These are phyloP conservation scores for Megastigmus dorsalis DNA, from an alignment of 2,888 invertebrate species.

Conservation along the genomic window DNA sequence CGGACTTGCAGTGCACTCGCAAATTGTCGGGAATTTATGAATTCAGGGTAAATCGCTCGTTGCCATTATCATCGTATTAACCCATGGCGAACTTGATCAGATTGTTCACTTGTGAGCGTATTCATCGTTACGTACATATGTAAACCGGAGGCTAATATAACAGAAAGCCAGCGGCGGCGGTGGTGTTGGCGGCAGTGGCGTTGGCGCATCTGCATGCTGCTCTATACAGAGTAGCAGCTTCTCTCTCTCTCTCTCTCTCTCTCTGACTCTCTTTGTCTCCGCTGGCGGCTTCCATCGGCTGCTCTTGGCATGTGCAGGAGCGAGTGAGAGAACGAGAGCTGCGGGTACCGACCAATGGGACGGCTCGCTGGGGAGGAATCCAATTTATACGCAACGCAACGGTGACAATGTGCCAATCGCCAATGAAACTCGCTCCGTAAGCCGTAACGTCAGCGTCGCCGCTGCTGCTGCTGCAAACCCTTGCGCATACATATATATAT, in stretches of 20 bases:
- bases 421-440: conserved; percentile 66
- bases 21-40: no score
- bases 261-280: not conserved
- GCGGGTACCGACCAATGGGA: conserved; percentile 58
- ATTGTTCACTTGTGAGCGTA: conserved; percentile 8
- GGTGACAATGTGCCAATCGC: conserved; percentile 61
- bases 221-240: no score
- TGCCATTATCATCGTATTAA: conserved; percentile 27
- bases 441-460: conserved; percentile 60
- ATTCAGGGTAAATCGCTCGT: no score
- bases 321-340: conserved; percentile 10
- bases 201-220: no score
- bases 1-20: no score
- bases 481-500: not conserved
- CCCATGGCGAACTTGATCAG: not conserved
- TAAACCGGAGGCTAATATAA: conserved; percentile 12
- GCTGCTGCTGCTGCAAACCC: not conserved
- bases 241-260: not conserved
- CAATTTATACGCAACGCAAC: conserved; percentile 60
- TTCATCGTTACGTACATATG: conserved; percentile 18
- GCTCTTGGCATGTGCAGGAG: not conserved
- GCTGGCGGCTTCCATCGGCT: not conserved
- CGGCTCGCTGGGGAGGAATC: conserved; percentile 59
- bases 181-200: no score
- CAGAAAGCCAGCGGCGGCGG: not conserved